Evolutionary conservation across 2,888 invertebrate genomes (phyloP), one percentile per base, ranked within the genome.

Genomic region (Lasioglossum figueresi): DNA sequence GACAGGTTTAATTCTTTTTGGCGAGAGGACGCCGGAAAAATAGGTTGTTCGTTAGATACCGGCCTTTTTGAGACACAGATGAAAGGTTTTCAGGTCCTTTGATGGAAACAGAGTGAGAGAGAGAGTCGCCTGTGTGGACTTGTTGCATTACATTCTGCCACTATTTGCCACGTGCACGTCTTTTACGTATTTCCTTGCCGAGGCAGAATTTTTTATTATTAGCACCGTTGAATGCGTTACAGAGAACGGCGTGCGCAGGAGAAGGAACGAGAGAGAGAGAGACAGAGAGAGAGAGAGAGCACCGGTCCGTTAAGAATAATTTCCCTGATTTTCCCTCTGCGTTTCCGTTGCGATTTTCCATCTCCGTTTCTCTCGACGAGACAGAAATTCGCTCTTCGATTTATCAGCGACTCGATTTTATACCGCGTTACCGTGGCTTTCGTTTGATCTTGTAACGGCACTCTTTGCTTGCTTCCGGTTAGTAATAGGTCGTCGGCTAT

Each of bases 131-230:
- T 23, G 48, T 73, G 45, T 56, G 52, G 68, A 80, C 81, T 80
- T 74, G 81, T 77, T 80, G 76, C 80, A 43, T 63, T 80, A 76
- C 68, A 68, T 76, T 80, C 45, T 56, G 37, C 56, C 56, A 59
- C 75, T 27, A 75, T 56, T 70, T 56, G 8, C 43, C 43, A 59
- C 27, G 71, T 16, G 37, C 34, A 43, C 16, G 63, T 80, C 31
- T 59, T 31, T 76, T 23, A 45, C 71, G 45, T 72, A 37, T 68
- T 68, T 59, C 34, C 40, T 23, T 48, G 10, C 6, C n/a, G n/a
- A 8, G 8, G n/a, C 4, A 45, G 76, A 74, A 68, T 23, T 19
- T 80, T 71, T 73, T 66, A 56, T 83, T 76, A 76, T 80, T 83
- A 80, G 56, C 43, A 4, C 31, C 43, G 19, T 72, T 48, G 37